These are phyloP conservation scores for Poeciliopsis retropinna DNA, from an alignment of 2,113 vertebrate genomes.

Conservation along the genomic window DNA sequence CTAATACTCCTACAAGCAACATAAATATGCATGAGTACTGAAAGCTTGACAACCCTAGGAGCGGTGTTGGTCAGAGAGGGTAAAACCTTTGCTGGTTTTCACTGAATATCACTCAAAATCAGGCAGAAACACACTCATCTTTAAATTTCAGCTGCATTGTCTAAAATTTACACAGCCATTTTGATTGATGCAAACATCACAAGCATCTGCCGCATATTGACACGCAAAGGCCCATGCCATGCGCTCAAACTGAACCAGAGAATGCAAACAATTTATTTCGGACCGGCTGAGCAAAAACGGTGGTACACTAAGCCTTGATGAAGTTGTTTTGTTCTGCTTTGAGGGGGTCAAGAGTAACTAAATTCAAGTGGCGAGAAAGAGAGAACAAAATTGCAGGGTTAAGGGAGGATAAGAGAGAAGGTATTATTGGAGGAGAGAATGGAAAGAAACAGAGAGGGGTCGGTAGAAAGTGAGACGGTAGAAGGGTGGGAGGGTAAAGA, in stretches of 20 bases:
- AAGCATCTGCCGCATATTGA: constrained; percentile 75
- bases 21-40: neutral
- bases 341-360: constrained; percentile 27
- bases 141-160: constrained; percentile 11
- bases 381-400: constrained; percentile 40
- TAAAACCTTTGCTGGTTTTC: constrained; percentile 2
- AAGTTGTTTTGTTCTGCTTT: constrained; percentile 36
- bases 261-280: constrained; percentile 64
- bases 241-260: constrained; percentile 46
- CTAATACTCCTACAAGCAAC: neutral
- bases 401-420: constrained; percentile 42
- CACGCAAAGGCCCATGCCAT: constrained; percentile 78
- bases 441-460: constrained; percentile 45
- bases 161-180: constrained; percentile 18
- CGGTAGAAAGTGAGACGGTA: constrained; percentile 31
- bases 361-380: constrained; percentile 31
- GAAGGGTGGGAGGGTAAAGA: constrained; percentile 26
- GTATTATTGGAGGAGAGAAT: constrained; percentile 52
- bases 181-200: constrained; percentile 62
- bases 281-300: constrained; percentile 37
- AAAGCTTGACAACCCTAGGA: constrained; percentile 17
- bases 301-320: constrained; percentile 41
- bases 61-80: constrained; percentile 5
- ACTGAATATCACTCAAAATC: neutral
- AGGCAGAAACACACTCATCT: constrained; percentile 13